Percentiles rank a stretch among this genome's conserved stretches.
Conservation (phyloP, 2,888 invertebrate species). For the Amblyteles armatorius region DNA sequence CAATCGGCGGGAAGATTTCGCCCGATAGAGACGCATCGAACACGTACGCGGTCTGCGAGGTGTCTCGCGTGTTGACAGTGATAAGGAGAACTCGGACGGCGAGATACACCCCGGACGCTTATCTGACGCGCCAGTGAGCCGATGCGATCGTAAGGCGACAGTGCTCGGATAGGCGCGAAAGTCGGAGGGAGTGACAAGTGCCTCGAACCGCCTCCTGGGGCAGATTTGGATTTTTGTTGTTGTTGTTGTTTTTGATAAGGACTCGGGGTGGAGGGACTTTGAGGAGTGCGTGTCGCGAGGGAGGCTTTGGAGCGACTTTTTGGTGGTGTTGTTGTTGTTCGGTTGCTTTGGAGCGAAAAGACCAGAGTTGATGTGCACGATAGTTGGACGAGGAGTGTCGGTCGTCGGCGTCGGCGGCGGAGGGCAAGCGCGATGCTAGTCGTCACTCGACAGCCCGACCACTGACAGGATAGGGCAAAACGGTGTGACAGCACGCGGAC, state of each 20-base stretch:
- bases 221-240: not conserved
- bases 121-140: slow-evolving; percentile 46
- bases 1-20: not conserved
- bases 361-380: not conserved
- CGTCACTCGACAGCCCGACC: not conserved
- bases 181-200: not conserved
- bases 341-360: not conserved
- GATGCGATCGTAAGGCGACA: slow-evolving; percentile 1
- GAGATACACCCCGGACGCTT: slow-evolving; percentile 39
- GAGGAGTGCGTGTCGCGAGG: not conserved
- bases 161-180: not conserved
- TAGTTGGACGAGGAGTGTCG: not conserved
- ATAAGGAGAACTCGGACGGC: slow-evolving; percentile 69
- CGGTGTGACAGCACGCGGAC: not conserved
- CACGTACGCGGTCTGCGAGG: not conserved
- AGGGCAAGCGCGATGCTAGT: not conserved
- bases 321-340: not conserved
- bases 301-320: not conserved
- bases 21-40: not conserved
- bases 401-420: not conserved
- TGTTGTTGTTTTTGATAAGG: not conserved
- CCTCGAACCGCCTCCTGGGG: not conserved
- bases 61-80: slow-evolving; percentile 71
- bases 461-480: slow-evolving; percentile 10
- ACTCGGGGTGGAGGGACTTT: not conserved